These are phyloP conservation scores for Coelogynopora nodosa DNA, from an alignment of 2,888 invertebrate species.

Conservation along the genomic window DNA sequence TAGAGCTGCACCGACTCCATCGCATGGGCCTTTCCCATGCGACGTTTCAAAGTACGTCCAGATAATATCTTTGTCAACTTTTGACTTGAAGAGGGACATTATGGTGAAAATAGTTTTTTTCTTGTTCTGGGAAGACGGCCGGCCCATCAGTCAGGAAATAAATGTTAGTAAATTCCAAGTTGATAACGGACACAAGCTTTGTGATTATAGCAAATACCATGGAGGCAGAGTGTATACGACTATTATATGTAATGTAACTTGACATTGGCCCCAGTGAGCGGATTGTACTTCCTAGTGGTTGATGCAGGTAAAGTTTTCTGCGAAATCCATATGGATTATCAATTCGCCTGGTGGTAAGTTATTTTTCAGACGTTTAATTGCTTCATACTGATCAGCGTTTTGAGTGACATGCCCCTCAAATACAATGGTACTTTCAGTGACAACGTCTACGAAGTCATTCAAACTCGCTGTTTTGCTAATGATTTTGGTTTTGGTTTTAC, in stretches of 20 bases:
- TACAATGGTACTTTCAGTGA: neutral
- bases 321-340: no score
- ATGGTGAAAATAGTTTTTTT: constrained; percentile 34
- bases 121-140: constrained; percentile 39
- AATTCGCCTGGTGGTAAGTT: no score
- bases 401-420: neutral
- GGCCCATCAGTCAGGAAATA: constrained; percentile 39
- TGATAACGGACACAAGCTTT: constrained; percentile 5
- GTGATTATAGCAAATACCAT: constrained; percentile 36
- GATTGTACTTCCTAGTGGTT: no score
- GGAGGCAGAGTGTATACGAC: constrained; percentile 40
- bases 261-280: no score
- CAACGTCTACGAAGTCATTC: neutral
- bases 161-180: neutral
- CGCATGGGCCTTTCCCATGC: no score
- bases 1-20: no score
- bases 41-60: constrained; percentile 37
- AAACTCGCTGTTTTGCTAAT: neutral
- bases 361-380: no score
- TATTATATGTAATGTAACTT: constrained; percentile 34
- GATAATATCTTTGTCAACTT: neutral
- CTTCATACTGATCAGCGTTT: neutral
- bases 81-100: neutral
- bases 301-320: no score
- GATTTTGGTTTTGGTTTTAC: neutral